phyloP scores from a whole-genome alignment of 35 echinoderm and acorn worm genomes.

The Apostichopus parvimensis region DNA sequence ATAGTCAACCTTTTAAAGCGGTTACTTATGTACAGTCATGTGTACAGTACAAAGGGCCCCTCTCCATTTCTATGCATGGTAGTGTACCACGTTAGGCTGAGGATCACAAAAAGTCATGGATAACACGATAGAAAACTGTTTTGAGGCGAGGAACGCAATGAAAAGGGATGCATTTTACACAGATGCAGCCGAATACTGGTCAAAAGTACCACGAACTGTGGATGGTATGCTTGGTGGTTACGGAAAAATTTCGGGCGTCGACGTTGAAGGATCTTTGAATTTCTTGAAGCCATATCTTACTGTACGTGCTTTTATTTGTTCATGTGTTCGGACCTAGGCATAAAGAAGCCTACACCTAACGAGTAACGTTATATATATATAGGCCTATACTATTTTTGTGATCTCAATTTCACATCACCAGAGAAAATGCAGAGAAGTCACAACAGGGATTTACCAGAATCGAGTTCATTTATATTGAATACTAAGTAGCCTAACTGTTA shows the following conservation, averaged over 20 bases:
- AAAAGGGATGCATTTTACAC: conserved; percentile 86
- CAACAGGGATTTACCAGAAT: too few relatives aligned
- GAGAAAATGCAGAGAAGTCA: too few relatives aligned
- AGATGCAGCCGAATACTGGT: conserved; percentile 87
- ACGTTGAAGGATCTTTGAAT: conserved; percentile 74
- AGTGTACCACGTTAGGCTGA: too few relatives aligned
- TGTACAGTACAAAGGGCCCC: too few relatives aligned
- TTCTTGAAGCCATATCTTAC: conserved; percentile 84
- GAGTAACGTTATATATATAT: background rate
- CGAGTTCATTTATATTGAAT: too few relatives aligned
- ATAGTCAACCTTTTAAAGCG: too few relatives aligned
- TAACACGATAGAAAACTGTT: conserved; percentile 6
- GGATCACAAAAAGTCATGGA: background rate
- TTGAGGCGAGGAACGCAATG: conserved; percentile 74
- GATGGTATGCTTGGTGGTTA: conserved; percentile 96
- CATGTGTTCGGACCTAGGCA: background rate
- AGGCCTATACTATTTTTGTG: background rate
- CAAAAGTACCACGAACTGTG: conserved; percentile 69
- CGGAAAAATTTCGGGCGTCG: conserved; percentile 72
- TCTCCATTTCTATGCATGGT: too few relatives aligned
- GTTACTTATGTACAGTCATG: too few relatives aligned
- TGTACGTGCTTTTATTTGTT: conserved; percentile 44
- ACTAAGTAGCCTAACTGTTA: too few relatives aligned
- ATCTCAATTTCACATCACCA: too few relatives aligned
- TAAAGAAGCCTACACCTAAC: background rate